Evolutionary conservation across 2,888 invertebrate species (phyloP).

Genomic region (Pseudanteris insignis): DNA sequence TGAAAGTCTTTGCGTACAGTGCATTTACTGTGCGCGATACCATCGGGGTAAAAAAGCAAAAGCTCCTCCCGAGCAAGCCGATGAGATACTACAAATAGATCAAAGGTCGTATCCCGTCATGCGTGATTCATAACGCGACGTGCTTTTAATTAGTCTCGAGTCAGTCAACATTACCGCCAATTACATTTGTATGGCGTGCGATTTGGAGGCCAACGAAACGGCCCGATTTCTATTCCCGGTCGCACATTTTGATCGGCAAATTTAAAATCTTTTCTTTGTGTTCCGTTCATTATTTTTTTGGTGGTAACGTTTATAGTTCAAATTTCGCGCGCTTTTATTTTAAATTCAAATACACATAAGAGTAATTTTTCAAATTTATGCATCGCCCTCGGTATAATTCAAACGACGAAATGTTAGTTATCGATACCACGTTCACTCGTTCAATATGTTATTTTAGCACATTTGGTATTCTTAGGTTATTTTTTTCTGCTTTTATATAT

Average conservation of each 20-base stretch:
- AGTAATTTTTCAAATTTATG: no score
- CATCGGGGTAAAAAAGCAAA: slow-evolving; percentile 11
- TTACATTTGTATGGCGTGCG: slow-evolving; percentile 13
- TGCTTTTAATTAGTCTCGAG: slow-evolving; percentile 40
- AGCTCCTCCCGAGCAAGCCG: slow-evolving; percentile 17
- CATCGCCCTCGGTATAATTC: no score
- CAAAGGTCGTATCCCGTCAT: slow-evolving; percentile 43
- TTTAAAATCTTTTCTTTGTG: no score
- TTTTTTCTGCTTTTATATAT: no score
- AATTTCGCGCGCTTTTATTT: no score
- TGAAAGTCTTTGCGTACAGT: slow-evolving; percentile 44
- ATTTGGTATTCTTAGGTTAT: no score
- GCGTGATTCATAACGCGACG: slow-evolving; percentile 34
- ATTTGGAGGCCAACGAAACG: slow-evolving; percentile 18
- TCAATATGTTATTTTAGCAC: no score
- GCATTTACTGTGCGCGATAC: slow-evolving; percentile 20
- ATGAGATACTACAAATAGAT: slow-evolving; percentile 45
- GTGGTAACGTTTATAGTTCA: no score
- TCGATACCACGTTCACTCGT: no score
- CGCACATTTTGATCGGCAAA: slow-evolving; percentile 2
- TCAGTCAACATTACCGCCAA: slow-evolving; percentile 38
- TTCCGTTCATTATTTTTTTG: no score
- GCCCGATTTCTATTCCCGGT: slow-evolving; percentile 6
- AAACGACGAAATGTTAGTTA: no score
- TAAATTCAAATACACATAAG: no score